Evolutionary conservation across 37 sponge, comb jelly and placozoan species (phyloP).

Genomic region (Bolinopsis microptera): DNA sequence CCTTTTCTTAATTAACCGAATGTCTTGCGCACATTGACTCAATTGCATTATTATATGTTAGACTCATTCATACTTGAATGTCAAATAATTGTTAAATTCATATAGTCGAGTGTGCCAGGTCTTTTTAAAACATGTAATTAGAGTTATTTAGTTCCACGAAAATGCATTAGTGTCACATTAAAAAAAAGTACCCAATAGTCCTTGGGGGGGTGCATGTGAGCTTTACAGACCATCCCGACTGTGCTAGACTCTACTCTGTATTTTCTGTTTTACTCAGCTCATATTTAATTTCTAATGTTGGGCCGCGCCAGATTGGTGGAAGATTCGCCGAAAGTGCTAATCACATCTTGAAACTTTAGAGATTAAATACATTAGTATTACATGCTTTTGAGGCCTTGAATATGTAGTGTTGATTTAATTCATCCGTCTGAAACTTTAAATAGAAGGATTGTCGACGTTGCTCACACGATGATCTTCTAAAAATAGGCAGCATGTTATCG

Average conservation of each 20-base stretch:
- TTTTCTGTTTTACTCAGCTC: no score
- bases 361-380: no score
- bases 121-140: neutral
- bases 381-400: no score
- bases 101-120: neutral
- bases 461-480: neutral
- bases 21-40: neutral
- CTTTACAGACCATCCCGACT: no score
- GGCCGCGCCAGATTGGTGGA: no score
- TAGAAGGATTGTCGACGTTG: no score
- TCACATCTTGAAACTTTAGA: no score
- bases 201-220: neutral
- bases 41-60: neutral
- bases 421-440: no score
- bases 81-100: neutral
- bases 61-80: neutral
- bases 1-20: neutral
- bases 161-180: neutral
- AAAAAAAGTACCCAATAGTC: neutral
- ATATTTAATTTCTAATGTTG: no score
- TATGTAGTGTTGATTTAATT: no score
- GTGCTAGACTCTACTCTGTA: no score
- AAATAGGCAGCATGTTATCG: neutral
- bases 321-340: no score
- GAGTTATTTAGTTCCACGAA: neutral